A percentile compares a stretch with the other conserved stretches of the same genome.
These are phyloP conservation scores for Sphyrna mokarran DNA, from an alignment of 2,113 vertebrate genomes.

Conservation along the genomic window DNA sequence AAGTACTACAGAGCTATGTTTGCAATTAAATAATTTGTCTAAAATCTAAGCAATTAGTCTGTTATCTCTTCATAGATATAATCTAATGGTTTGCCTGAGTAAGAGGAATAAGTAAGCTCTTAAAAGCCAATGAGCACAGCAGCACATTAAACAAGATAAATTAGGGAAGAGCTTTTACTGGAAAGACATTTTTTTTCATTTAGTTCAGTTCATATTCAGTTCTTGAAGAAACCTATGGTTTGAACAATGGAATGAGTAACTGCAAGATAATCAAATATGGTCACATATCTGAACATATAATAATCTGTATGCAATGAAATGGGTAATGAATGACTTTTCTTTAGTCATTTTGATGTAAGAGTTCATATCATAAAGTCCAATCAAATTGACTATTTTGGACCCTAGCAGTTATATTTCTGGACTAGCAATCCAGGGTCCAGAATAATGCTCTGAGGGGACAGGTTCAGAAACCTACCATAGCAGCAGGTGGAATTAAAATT, in stretches of 20 bases:
- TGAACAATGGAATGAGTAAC: background rate
- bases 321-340: background rate
- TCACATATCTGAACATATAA: background rate
- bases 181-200: background rate
- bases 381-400: too few species aligned
- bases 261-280: background rate
- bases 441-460: too few species aligned
- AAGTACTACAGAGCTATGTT: background rate
- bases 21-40: constrained; percentile 14
- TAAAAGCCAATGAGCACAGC: background rate
- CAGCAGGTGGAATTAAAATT: too few species aligned
- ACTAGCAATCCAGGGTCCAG: too few species aligned
- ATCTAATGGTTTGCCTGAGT: background rate
- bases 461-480: too few species aligned
- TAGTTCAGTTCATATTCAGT: background rate
- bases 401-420: too few species aligned
- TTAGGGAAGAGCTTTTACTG: background rate
- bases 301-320: background rate
- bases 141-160: background rate
- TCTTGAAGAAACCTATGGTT: background rate
- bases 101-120: background rate
- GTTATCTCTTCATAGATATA: background rate
- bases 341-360: background rate
- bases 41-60: background rate
- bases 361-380: background rate